phyloP scores from a whole-genome alignment of 1,140 invertebrate species.

The Coptotermes formosanus region DNA sequence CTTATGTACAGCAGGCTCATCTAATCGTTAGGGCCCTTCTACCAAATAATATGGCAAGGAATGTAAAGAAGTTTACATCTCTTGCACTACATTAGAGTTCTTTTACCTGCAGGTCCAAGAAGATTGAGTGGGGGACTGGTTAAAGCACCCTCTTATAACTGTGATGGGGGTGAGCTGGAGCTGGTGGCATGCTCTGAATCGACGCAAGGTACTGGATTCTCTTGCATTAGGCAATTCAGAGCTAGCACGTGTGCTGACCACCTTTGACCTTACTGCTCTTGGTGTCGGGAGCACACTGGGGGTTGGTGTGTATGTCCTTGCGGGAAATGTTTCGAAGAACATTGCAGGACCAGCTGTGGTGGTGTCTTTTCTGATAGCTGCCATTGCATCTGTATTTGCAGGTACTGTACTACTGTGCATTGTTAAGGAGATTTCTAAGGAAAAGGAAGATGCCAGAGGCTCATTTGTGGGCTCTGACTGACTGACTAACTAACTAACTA shows the following conservation, averaged over 20 bases:
- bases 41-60: too few relatives aligned
- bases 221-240: constrained; percentile 51
- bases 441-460: too few relatives aligned
- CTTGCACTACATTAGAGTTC: too few relatives aligned
- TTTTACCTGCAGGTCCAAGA: too few relatives aligned
- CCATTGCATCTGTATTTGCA: constrained; percentile 80
- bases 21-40: too few relatives aligned
- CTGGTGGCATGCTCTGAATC: constrained; percentile 49
- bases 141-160: too few relatives aligned
- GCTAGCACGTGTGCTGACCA: constrained; percentile 66
- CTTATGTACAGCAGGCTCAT: too few relatives aligned
- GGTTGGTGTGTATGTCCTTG: constrained; percentile 85
- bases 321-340: constrained; percentile 77
- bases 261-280: constrained; percentile 73
- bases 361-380: constrained; percentile 80
- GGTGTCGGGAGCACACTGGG: constrained; percentile 85
- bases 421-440: not conserved
- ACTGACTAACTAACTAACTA: too few relatives aligned
- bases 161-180: constrained; percentile 20
- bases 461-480: too few relatives aligned
- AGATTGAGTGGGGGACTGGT: too few relatives aligned
- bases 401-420: constrained; percentile 52
- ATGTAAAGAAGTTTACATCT: too few relatives aligned
- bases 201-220: constrained; percentile 50
- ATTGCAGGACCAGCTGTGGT: constrained; percentile 78